Conservation (phyloP, 1,140 invertebrate species). For the Pemphigus obesinymphae region DNA sequence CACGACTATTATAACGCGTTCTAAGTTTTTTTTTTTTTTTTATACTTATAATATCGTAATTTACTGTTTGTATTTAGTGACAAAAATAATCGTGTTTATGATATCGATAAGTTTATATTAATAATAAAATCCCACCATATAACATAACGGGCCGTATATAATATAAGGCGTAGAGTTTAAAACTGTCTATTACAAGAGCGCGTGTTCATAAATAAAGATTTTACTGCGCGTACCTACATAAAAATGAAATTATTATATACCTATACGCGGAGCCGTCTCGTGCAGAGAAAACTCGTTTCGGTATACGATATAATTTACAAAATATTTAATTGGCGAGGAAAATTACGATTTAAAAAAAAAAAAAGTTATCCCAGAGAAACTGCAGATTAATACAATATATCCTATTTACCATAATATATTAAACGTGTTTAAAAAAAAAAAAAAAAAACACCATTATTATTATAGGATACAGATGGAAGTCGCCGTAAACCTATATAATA, state of each 20-base stretch:
- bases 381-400: too few relatives aligned
- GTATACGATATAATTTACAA: neutral
- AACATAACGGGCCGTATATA: too few relatives aligned
- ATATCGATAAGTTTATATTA: constrained; percentile 8
- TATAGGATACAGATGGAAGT: too few relatives aligned
- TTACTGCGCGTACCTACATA: neutral
- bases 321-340: constrained; percentile 8
- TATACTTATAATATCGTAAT: too few relatives aligned
- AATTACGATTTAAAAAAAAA: neutral
- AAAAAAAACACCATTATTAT: too few relatives aligned
- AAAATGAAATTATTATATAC: constrained; percentile 3
- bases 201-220: constrained; percentile 23
- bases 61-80: neutral
- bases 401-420: too few relatives aligned
- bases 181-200: neutral
- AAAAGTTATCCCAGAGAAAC: neutral
- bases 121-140: neutral
- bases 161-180: neutral
- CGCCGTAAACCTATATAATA: too few relatives aligned
- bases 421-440: neutral
- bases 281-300: constrained; percentile 10
- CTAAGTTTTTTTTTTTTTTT: too few relatives aligned
- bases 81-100: neutral
- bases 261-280: neutral
- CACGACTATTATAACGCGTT: too few relatives aligned